Base-by-base conservation (phyloP, 2,888 invertebrate genomes). In the Protodeltote pygarga region DNA sequence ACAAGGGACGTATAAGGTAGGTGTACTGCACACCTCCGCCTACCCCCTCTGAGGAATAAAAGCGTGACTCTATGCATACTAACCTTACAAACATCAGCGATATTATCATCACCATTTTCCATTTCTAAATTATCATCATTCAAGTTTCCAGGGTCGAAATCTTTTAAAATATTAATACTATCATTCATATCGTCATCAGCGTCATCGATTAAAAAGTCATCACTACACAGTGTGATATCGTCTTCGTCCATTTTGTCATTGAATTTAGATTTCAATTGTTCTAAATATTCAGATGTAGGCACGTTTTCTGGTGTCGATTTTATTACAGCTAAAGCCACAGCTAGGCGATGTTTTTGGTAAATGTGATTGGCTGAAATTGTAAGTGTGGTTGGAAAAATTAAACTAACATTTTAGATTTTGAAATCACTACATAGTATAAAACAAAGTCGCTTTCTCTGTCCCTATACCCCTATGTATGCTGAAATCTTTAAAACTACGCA, bases 201-300 rank as follows among this genome's bases (percentile, higher is more conserved):
- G n/a, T 57, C 60, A n/a, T 71, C 64, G 5, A 79, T 49, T 2
- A 71, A 39, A 27, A 87, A 87, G 35, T 86, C 87, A 2, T 83
- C 80, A 49, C 83, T 86, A 34, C 74, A 74, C 0, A 82, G 17
- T 4, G 71, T 79, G 4, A 70, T 42, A 3, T 73, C 68, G 39
- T 80, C 74, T 3, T 72, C 74, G 3, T 71, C 73, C 28, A 51
- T 64, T 17, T 42, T 59, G 13, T 67, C 42, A n/a, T 54, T 59
- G 20, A 81, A 34, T 47, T 70, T 77, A 5, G 49, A 57, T 77
- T 55, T 76, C 20, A 87, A 34, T 15, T 69, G 39, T 29, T 68
- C 19, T 40, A 87, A 53, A 38, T 83, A 79, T 9, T 76, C 42
- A 5, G 73, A 66, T 2, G 76, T 49, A 1, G 66, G 52, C 19